phyloP scores from a whole-genome alignment of 2,113 vertebrate species.

The Dascyllus trimaculatus region DNA sequence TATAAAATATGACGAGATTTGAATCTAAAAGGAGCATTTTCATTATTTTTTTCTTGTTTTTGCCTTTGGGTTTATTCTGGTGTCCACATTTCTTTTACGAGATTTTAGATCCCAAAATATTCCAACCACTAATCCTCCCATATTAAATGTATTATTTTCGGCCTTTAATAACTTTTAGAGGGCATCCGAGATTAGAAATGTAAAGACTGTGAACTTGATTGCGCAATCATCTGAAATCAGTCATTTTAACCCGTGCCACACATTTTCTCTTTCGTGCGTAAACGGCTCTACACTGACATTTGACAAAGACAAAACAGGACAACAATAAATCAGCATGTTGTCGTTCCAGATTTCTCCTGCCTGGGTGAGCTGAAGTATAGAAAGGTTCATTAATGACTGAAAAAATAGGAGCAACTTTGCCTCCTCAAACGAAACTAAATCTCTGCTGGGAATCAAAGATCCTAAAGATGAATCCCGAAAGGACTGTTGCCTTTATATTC shows the following conservation, averaged over 20 bases:
- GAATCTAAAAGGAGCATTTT: too few relatives aligned
- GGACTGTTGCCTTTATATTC: not conserved
- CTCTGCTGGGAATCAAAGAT: slow-evolving; percentile 47
- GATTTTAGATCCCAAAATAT: too few relatives aligned
- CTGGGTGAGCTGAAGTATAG: slow-evolving; percentile 1
- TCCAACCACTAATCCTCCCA: not conserved
- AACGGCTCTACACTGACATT: not conserved
- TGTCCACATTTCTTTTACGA: too few relatives aligned
- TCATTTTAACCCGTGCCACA: not conserved
- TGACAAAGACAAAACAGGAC: slow-evolving; percentile 24
- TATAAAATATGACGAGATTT: too few relatives aligned
- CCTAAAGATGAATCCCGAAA: slow-evolving; percentile 5
- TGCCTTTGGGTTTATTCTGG: too few relatives aligned
- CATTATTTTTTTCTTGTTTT: not conserved
- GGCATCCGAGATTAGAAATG: not conserved
- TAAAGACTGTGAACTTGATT: slow-evolving; percentile 7
- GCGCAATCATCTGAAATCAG: not conserved
- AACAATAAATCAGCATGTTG: slow-evolving; percentile 57
- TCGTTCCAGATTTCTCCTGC: slow-evolving; percentile 31
- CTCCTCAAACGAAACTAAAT: slow-evolving; percentile 38
- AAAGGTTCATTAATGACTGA: slow-evolving; percentile 50
- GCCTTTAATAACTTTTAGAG: not conserved
- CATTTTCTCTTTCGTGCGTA: not conserved
- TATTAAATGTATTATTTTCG: not conserved
- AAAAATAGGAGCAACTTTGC: slow-evolving; percentile 37